Conservation (phyloP, 2,888 invertebrate genomes). For the Coleophora deauratella region DNA sequence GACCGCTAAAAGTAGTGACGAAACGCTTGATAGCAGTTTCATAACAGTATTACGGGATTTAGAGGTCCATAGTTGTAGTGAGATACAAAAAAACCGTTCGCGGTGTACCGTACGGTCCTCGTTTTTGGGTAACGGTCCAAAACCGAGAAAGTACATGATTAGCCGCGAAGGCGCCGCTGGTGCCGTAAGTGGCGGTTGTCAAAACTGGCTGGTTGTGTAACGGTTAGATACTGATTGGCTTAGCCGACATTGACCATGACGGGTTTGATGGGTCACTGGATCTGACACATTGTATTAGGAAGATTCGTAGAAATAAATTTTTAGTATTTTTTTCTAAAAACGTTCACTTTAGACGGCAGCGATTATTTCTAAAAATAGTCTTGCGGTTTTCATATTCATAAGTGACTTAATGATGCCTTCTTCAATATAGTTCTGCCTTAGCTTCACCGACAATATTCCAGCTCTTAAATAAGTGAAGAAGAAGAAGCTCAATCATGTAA, state of each 20-base stretch:
- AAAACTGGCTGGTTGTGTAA: constrained; percentile 42
- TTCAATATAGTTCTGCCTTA: no score
- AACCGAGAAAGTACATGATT: constrained; percentile 61
- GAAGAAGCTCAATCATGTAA: no score
- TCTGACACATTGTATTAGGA: background rate
- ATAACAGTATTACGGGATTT: constrained; percentile 67
- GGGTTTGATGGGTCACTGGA: constrained; percentile 1
- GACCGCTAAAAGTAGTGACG: constrained; percentile 44
- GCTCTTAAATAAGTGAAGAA: no score
- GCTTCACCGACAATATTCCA: no score
- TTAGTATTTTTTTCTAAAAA: no score
- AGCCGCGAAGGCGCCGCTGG: constrained; percentile 54
- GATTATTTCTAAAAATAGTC: no score
- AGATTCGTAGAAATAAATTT: no score
- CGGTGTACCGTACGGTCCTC: constrained; percentile 63
- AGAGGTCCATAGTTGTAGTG: constrained; percentile 35
- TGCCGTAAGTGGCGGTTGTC: constrained; percentile 19
- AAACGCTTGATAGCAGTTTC: constrained; percentile 54
- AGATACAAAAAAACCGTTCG: constrained; percentile 53
- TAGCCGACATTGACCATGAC: constrained; percentile 25
- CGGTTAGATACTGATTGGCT: constrained; percentile 25
- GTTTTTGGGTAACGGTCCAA: constrained; percentile 59
- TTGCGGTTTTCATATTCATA: no score
- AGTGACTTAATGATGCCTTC: no score
- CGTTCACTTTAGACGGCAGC: no score